These are phyloP conservation scores for Eurystomus glaucurus DNA, from an alignment of 2,797 vertebrate species.

Conservation along the genomic window DNA sequence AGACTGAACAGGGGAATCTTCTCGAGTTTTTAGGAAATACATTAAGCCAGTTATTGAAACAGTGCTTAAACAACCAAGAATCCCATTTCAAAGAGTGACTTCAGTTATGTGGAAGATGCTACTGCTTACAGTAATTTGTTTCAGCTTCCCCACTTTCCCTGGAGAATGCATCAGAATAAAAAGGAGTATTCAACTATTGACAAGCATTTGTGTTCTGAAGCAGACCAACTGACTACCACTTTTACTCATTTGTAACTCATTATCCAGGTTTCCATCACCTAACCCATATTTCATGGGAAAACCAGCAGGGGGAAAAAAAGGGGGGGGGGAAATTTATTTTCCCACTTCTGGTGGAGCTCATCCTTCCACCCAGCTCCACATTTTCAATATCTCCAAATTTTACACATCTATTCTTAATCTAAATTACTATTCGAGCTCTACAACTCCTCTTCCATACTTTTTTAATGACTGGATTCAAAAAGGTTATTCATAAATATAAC, in stretches of 20 bases:
- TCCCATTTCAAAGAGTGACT: neutral
- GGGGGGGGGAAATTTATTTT: neutral
- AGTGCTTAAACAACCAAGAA: neutral
- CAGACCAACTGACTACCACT: neutral
- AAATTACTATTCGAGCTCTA: neutral
- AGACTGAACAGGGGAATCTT: neutral
- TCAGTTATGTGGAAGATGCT: neutral
- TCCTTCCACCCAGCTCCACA: neutral
- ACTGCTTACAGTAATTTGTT: neutral
- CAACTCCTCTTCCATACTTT: neutral
- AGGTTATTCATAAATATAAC: neutral
- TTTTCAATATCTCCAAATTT: neutral
- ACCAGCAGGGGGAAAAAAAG: neutral
- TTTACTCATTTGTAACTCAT: neutral
- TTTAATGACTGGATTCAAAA: neutral
- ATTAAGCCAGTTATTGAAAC: neutral
- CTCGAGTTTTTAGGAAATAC: neutral
- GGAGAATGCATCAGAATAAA: neutral
- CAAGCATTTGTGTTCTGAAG: neutral
- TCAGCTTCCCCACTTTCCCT: neutral
- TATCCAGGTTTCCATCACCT: neutral
- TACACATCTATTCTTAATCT: neutral
- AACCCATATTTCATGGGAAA: neutral
- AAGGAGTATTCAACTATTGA: neutral
- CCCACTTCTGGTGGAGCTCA: neutral